phyloP scores from a whole-genome alignment of 2,113 vertebrate species.

The Cryptoleucopteryx plumbea region DNA sequence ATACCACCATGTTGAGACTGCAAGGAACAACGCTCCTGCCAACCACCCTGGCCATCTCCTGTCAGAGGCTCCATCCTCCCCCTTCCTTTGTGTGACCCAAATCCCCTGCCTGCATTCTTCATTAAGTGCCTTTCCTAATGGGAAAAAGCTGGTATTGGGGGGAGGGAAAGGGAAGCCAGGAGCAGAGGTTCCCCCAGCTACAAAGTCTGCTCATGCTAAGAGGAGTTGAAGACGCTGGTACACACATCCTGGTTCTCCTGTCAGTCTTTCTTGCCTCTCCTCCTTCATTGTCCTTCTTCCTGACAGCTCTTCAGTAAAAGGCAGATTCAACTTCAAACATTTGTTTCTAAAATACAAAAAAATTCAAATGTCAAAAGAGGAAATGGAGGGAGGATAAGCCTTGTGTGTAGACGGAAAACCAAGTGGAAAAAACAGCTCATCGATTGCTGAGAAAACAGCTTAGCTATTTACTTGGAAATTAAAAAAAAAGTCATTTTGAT shows the following conservation, averaged over 20 bases:
- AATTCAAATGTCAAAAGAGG: neutral
- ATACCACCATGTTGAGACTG: neutral
- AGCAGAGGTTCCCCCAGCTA: neutral
- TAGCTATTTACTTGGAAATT: neutral
- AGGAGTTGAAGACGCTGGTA: neutral
- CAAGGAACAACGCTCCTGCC: neutral
- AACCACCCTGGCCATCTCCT: neutral
- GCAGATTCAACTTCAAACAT: neutral
- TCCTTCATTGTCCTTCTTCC: neutral
- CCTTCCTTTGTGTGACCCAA: neutral
- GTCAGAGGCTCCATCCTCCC: rapidly evolving
- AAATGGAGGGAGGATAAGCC: neutral
- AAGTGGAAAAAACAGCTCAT: neutral
- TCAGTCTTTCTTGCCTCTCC: neutral
- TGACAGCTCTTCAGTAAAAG: neutral
- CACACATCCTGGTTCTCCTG: neutral
- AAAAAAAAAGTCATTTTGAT: neutral
- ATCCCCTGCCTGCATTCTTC: neutral
- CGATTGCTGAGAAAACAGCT: neutral
- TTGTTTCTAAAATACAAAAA: neutral
- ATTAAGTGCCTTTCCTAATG: neutral
- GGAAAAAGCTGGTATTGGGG: neutral
- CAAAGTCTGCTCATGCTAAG: neutral
- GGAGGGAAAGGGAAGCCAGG: neutral
- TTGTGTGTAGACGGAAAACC: neutral